Evolutionary conservation across 2,113 vertebrate genomes (phyloP).

Genomic region (Phycodurus eques): DNA sequence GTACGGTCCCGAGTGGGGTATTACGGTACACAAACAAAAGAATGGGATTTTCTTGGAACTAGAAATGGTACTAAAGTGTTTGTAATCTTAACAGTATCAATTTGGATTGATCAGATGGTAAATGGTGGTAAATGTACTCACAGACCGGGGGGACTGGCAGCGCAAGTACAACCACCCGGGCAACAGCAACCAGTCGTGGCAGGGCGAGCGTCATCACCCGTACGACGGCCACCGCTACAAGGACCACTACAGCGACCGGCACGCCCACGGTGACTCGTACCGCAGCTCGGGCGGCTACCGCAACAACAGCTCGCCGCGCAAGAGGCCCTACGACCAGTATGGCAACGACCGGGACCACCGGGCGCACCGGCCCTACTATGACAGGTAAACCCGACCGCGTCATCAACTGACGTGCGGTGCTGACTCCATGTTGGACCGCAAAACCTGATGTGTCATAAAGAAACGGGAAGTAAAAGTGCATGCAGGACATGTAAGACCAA

Average conservation of each 20-base stretch:
- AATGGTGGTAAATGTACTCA: background rate
- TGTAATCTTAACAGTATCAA: background rate
- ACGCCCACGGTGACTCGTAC: constrained; percentile 83
- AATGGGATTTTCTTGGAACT: background rate
- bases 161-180: constrained; percentile 87
- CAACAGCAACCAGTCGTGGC: constrained; percentile 84
- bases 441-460: too few relatives aligned
- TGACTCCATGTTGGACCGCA: too few relatives aligned
- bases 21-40: too few relatives aligned
- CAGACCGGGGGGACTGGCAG: constrained; percentile 93
- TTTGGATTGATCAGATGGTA: background rate
- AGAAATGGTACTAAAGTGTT: background rate
- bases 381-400: constrained; percentile 74
- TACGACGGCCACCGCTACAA: constrained; percentile 93
- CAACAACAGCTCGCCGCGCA: constrained; percentile 83
- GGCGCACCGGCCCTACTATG: constrained; percentile 89
- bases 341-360: constrained; percentile 91
- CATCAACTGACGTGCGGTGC: too few relatives aligned
- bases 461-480: too few relatives aligned
- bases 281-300: constrained; percentile 86
- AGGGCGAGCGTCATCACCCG: constrained; percentile 87
- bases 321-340: constrained; percentile 91
- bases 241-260: constrained; percentile 89
- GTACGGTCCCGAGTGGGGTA: too few relatives aligned
- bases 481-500: too few relatives aligned